Evolutionary conservation across 2,113 vertebrate genomes (phyloP).

Genomic region (Neolamprologus kungweensis): DNA sequence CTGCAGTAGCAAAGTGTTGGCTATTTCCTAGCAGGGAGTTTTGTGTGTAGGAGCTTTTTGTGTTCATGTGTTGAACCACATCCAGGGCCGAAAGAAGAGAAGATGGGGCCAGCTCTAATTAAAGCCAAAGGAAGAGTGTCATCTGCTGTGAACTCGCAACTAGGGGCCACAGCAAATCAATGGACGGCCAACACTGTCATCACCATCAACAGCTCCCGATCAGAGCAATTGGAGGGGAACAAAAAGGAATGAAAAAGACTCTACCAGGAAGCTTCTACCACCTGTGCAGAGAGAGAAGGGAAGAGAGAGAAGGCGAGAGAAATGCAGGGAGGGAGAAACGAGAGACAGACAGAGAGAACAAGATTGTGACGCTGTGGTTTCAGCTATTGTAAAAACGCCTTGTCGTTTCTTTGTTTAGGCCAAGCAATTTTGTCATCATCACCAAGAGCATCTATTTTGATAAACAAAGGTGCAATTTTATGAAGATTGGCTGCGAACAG

Average conservation of each 20-base stretch:
- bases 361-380: constrained; percentile 25
- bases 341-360: constrained; percentile 8
- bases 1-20: background rate
- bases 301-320: constrained; percentile 20
- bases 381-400: constrained; percentile 6
- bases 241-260: constrained; percentile 66
- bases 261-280: constrained; percentile 59
- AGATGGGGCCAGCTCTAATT: constrained; percentile 65
- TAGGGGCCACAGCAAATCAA: constrained; percentile 69
- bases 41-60: constrained; percentile 45
- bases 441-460: constrained; percentile 46
- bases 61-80: constrained; percentile 55
- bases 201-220: constrained; percentile 63
- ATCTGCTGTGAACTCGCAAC: constrained; percentile 66
- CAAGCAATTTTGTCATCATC: constrained; percentile 54
- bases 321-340: constrained; percentile 4
- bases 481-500: constrained; percentile 3
- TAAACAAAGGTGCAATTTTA: constrained; percentile 35
- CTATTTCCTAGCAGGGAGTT: constrained; percentile 39
- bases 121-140: constrained; percentile 66
- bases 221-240: constrained; percentile 66
- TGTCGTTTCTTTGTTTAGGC: constrained; percentile 35
- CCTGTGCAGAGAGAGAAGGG: constrained; percentile 52
- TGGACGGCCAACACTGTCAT: constrained; percentile 68
- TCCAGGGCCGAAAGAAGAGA: constrained; percentile 51